Base-by-base conservation (phyloP, 2,888 invertebrate species). In the Cheilosia pagana region DNA sequence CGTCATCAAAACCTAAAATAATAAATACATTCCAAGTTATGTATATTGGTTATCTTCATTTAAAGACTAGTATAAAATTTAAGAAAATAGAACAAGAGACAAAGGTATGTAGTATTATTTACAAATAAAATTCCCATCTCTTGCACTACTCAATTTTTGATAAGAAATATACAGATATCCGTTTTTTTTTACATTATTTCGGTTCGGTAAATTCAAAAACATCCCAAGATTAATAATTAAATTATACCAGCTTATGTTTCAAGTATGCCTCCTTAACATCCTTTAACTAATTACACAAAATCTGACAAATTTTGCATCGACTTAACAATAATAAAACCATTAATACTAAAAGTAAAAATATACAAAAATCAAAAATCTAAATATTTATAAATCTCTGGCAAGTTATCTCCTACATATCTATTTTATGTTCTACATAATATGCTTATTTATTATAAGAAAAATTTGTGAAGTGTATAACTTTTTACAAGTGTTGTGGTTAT, bases 1-100 rank as follows among this genome's bases (percentile, higher is more conserved):
- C 39, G 19, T 77, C 74, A 74, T 78, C 35, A 82, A 83, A 83
- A 85, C 71, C 57, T 85, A 72, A 62, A 63, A 41, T 65, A 28
- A 70, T 50, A 59, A 63, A 62, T 81, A 75, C 65, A 53, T 31
- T 31, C 1, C 8, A 31, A 1, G 2, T 31, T 75, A 70, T 62
- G 12, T 23, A 50, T 57, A 45, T 10, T 45, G n/a, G 55, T 41
- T 23, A 28, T 75, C 48, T 76, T 85, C 50, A 48, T 45, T 71
- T 85, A 67, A 81, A 76, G 85, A 85, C 85, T 85, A 85, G 85
- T 75, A 81, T 81, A 85, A 53, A 70, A 60, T 62, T 65, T 60
- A 71, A 39, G 19, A 41, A 52, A 57, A 72, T n/a, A 23, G 16
- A 53, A 43, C 45, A 71, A 41, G 8, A 19, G 70, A 57, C 12